Evolutionary conservation across 2,113 vertebrate species (phyloP), one percentile per base, ranked within the genome.

Genomic region (Hippocampus comes): DNA sequence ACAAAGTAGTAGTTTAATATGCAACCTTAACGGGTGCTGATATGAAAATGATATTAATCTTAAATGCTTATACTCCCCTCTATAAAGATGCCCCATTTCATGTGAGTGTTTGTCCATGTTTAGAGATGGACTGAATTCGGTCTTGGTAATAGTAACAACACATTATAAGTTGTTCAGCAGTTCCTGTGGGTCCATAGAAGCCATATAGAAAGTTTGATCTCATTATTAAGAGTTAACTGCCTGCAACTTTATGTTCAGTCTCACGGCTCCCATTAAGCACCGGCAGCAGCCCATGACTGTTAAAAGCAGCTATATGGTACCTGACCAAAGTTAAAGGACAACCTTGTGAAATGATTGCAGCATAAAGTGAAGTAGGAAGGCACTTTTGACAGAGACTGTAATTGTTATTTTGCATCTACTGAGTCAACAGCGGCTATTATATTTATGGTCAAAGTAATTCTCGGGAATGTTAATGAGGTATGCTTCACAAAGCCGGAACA

Each of bases 161-260:
- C 63, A 64, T 23, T 42, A 20, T 17, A 30, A 67, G 27, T 48
- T 49, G 9, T 63, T 46, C 65, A 30, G 15, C 46, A 30, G 46
- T 30, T 49, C 23, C 25, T 42, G 23, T 4, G 42, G 64, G 42
- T 43, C 64, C 23, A 25, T 43, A 15, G 41, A 38, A 66, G 63
- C 42, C 41, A 18, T 53, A 67, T 67, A 34, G 23, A 23, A 67
- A 51, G 15, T 67, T 67, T 67, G 9, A 51, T 34, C 66, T 67
- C 66, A 67, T 67, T 67, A 67, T 67, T 51, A 34, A 34, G 66
- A 18, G 27, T 67, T 67, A 51, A 67, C 66, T 51, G 66, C 48
- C 66, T 17, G 17, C 48, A 48, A 67, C 66, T 67, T 67, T 51
- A 67, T 51, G 17, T 51, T 34, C 8, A n/a, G 66, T 67, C 46